Evolutionary conservation across 2,113 vertebrate genomes (phyloP).

Genomic region (Silurus meridionalis): DNA sequence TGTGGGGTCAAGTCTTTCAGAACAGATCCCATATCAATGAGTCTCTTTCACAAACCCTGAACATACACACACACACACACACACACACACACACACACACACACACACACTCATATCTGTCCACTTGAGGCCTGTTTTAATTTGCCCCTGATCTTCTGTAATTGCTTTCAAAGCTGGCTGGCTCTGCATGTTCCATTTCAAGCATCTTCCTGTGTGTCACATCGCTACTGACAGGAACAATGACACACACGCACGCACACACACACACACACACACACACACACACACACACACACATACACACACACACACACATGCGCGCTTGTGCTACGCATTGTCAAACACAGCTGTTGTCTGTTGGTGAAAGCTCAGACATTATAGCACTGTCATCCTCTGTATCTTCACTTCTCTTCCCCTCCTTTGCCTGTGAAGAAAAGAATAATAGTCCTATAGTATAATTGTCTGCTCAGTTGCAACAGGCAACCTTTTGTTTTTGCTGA

Average conservation of each 20-base stretch:
- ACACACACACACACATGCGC: neutral
- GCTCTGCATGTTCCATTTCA: slow-evolving; percentile 64
- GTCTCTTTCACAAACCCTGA: neutral
- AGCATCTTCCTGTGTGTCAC: slow-evolving; percentile 43
- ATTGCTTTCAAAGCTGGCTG: slow-evolving; percentile 75
- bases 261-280: neutral
- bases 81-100: neutral
- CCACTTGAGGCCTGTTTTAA: slow-evolving; percentile 77
- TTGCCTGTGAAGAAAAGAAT: slow-evolving; percentile 36
- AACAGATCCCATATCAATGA: neutral
- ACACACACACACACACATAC: slow-evolving; percentile 43
- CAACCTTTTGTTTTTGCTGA: slow-evolving; percentile 61
- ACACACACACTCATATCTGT: slow-evolving; percentile 61
- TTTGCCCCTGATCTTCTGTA: slow-evolving; percentile 79
- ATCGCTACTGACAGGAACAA: slow-evolving; percentile 56
- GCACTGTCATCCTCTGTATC: slow-evolving; percentile 57
- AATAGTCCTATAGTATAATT: slow-evolving; percentile 52
- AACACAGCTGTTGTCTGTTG: slow-evolving; percentile 62
- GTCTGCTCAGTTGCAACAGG: slow-evolving; percentile 36
- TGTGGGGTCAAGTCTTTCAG: slow-evolving; percentile 8
- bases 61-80: no score
- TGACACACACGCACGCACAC: slow-evolving; percentile 42
- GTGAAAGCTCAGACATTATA: slow-evolving; percentile 57
- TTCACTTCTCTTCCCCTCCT: neutral
- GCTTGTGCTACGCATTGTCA: slow-evolving; percentile 62